Evolutionary conservation across 2,888 invertebrate genomes (phyloP).

Genomic region (Deilephila elpenor): DNA sequence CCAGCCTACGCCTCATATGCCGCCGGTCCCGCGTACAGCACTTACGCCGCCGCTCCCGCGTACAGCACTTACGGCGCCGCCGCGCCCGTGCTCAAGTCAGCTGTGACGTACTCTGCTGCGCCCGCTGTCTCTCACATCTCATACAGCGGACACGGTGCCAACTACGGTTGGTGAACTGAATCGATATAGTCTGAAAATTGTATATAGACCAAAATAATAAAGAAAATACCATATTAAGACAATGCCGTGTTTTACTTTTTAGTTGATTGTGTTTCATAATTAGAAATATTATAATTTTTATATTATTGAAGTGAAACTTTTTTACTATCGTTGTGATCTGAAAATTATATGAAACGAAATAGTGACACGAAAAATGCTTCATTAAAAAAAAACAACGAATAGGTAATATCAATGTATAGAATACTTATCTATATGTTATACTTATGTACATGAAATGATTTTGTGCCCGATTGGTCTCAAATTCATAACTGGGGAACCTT

Average conservation of each 20-base stretch:
- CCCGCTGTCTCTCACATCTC: constrained; percentile 60
- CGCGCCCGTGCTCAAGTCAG: constrained; percentile 45
- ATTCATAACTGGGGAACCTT: too few species aligned
- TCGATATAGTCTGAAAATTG: constrained; percentile 30
- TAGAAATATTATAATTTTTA: too few species aligned
- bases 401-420: too few species aligned
- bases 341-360: too few species aligned
- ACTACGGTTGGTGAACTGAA: constrained; percentile 35
- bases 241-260: background rate
- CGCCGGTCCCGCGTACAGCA: constrained; percentile 51
- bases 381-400: too few species aligned
- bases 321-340: too few species aligned
- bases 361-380: too few species aligned
- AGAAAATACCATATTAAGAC: background rate
- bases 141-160: constrained; percentile 56
- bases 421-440: too few species aligned
- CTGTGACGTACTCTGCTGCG: constrained; percentile 76
- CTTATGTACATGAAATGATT: too few species aligned
- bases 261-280: background rate
- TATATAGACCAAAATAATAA: constrained; percentile 22
- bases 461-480: too few species aligned
- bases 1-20: constrained; percentile 47
- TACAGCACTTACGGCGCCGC: constrained; percentile 51
- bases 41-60: constrained; percentile 45
- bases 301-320: too few species aligned